Evolutionary conservation across 2,113 vertebrate species (phyloP).

Genomic region (Chaetodon trifascialis): DNA sequence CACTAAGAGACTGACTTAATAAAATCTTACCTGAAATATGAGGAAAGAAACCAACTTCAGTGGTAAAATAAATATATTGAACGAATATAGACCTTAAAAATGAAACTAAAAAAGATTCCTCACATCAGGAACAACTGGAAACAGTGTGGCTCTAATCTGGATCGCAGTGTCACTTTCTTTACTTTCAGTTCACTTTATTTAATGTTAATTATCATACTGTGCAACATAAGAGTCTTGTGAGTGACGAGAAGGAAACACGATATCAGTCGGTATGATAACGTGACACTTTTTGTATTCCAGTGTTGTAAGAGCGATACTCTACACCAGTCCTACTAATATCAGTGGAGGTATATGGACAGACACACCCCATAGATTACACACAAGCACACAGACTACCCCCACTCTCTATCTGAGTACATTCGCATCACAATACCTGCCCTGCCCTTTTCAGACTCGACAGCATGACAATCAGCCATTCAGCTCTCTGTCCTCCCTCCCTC

Average conservation of each 20-base stretch:
- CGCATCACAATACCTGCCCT: constrained; percentile 84
- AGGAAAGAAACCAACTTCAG: neutral
- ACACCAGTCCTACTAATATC: neutral
- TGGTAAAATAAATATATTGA: neutral
- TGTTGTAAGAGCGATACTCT: neutral
- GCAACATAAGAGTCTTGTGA: neutral
- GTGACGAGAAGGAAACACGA: neutral
- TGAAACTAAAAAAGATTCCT: neutral
- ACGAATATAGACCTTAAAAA: neutral
- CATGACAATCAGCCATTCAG: constrained; percentile 79
- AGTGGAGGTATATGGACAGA: constrained; percentile 39
- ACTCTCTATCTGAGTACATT: constrained; percentile 49
- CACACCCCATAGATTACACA: constrained; percentile 69
- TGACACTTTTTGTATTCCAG: neutral
- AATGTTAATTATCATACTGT: neutral
- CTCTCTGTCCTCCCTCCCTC: constrained; percentile 13
- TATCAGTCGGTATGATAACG: neutral
- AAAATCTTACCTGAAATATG: neutral
- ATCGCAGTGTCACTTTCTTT: neutral
- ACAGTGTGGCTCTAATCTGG: neutral
- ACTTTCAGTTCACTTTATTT: neutral
- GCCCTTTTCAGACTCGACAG: constrained; percentile 79
- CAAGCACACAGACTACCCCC: constrained; percentile 61
- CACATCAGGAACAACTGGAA: neutral
- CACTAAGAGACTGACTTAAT: neutral